Evolutionary conservation across 1,140 invertebrate species (phyloP), one percentile per base, ranked within the genome.

Genomic region (Bemisia tabaci): DNA sequence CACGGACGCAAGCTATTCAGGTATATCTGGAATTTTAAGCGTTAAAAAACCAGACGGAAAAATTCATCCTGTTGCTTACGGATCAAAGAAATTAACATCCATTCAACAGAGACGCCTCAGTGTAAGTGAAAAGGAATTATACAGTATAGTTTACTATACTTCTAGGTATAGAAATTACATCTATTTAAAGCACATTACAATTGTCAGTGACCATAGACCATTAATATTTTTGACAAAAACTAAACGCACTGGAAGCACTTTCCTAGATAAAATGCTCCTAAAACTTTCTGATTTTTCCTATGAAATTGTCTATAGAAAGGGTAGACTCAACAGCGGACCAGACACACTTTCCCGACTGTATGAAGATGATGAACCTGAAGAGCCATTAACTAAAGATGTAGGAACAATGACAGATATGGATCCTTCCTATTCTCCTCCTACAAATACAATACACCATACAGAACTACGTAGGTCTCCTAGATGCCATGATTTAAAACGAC

Each of bases 11-110:
- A 74, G 71, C 12, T 71, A 73, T 67, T 67, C 67, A 66, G 76
- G 72, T 23, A 59, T 77, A 62, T 77, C 76, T 75, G 21, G 68
- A 74, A 12, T 67, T 68, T 59, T 79, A 71, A 69, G 74, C 73
- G 1, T 75, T 74, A 0, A 72, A 72, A 70, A 68, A 72, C 21
- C 70, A 81, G 17, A 76, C 70, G 12, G 63, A 71, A 17, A 48
- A 9, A 63, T 66, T 70, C 22, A 74, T 77, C 33, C 33, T 9
- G 33, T 48, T 48, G 33, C 33, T 48, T 48, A 9, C 17, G 33
- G 33, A 9, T 9, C 5, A 5, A 48, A 48, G 17, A 48, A 48
- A 48, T 48, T 48, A 48, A 48, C 33, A 48, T 5, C 5, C 17
- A 5, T 9, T 5, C 33, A 48, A 48, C 5, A 17, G 17, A 48